phyloP scores from a whole-genome alignment of 2,888 invertebrate species.

The Dermolepida albohirtum region DNA sequence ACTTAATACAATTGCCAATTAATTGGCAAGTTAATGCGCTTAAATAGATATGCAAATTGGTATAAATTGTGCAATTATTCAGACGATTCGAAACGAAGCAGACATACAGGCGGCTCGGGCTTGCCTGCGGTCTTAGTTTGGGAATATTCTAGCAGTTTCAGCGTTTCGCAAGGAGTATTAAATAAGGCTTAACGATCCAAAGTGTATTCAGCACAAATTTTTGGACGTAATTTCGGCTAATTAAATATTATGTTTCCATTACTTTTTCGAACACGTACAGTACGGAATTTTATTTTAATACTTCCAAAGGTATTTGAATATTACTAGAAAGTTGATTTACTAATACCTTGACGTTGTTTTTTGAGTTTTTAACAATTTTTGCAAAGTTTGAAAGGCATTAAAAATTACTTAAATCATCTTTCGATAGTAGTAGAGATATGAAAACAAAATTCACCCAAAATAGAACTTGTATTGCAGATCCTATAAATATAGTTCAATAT shows the following conservation, averaged over 20 bases:
- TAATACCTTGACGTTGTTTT: no score
- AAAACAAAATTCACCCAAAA: no score
- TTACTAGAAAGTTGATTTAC: no score
- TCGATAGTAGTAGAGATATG: no score
- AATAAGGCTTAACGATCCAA: slow-evolving; percentile 12
- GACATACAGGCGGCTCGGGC: slow-evolving; percentile 49
- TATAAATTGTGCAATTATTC: slow-evolving; percentile 53
- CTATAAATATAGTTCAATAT: no score
- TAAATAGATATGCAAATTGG: slow-evolving; percentile 53
- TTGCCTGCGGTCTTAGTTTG: slow-evolving; percentile 41
- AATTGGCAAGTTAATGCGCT: slow-evolving; percentile 44
- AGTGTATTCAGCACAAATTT: slow-evolving; percentile 18
- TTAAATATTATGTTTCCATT: slow-evolving; percentile 11
- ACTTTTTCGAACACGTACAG: no score
- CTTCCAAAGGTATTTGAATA: no score
- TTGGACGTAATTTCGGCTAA: slow-evolving; percentile 11
- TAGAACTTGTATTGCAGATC: no score
- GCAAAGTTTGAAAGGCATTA: no score
- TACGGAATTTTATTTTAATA: no score
- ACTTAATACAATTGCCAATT: slow-evolving; percentile 52
- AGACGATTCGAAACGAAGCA: slow-evolving; percentile 52
- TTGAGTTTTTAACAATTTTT: no score
- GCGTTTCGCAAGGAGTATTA: slow-evolving; percentile 3
- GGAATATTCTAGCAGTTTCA: slow-evolving; percentile 21
- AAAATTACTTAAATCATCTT: no score